Base-by-base conservation (phyloP, 2,888 invertebrate genomes). In the Brachypalpus laphriformis region DNA sequence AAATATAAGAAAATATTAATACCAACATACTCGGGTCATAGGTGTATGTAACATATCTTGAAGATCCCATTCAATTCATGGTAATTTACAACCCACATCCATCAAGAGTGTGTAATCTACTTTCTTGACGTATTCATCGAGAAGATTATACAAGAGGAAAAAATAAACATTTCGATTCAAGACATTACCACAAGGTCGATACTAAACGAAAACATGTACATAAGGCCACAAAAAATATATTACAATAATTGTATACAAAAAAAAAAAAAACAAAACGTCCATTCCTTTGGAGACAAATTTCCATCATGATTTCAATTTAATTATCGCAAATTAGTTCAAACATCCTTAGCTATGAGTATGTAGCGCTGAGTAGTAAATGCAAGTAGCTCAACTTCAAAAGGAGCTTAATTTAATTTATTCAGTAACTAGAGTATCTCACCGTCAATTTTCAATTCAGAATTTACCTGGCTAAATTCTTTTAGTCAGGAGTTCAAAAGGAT, bases 71-170 rank as follows among this genome's bases (percentile, higher is more conserved):
- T 47, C 34, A 54, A 71, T 54, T 59, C 45, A 28, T 71, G 40
- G 65, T 47, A 78, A 78, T 78, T 78, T 78, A 47, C 63, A 28
- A 25, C 20, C 51, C 25, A 47, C 57, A 80, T 65, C 63, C 49
- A 71, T 71, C 63, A 71, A 37, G 16, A 47, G 9, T 34, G 65
- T 37, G 57, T 49, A 56, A 65, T 78, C 37, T 71, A 40, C 37
- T 72, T 71, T 71, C 45, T 63, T 77, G 78, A 71, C 71, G 45
- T 71, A 65, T 65, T 54, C 78, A 65, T 80, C 65, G 71, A 72
- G 49, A 49, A 65, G 63, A 72, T 65, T 65, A 65, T 66, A 31
- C 57, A 25, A 20, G 49, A 22, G 37, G 65, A 72, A 49, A 22
- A 78, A 57, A 72, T 49, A 42, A 80, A 49, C 22, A 80, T 63